Percentiles rank a stretch among this genome's conserved stretches.
phyloP scores from a whole-genome alignment of 2,888 invertebrate species.

The Watsonalla cultraria region DNA sequence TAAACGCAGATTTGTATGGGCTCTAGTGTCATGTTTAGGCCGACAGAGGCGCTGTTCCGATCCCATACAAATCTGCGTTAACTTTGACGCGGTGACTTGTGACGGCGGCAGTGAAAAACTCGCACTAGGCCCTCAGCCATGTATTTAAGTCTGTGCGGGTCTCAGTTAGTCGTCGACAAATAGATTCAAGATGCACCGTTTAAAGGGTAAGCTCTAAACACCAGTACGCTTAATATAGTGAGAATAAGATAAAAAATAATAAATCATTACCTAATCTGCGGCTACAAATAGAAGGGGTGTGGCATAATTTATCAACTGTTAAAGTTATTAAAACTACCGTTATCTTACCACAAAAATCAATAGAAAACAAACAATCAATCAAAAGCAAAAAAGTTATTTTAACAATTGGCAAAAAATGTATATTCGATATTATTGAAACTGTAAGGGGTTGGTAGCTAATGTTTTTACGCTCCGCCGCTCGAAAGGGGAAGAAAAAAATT shows the following conservation, averaged over 20 bases:
- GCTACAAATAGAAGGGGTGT: slow-evolving; percentile 49
- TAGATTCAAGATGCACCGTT: too few relatives aligned
- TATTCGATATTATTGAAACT: slow-evolving; percentile 40
- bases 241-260: neutral
- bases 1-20: too few relatives aligned
- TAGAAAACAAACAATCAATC: slow-evolving; percentile 55
- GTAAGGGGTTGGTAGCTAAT: slow-evolving; percentile 51
- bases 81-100: too few relatives aligned
- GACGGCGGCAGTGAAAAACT: too few relatives aligned
- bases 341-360: slow-evolving; percentile 60
- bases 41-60: too few relatives aligned
- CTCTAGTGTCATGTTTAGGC: too few relatives aligned
- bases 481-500: slow-evolving; percentile 47
- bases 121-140: too few relatives aligned
- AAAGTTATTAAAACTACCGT: slow-evolving; percentile 40
- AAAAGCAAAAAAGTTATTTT: slow-evolving; percentile 27
- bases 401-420: slow-evolving; percentile 36
- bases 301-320: slow-evolving; percentile 14
- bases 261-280: neutral
- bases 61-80: too few relatives aligned
- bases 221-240: too few relatives aligned
- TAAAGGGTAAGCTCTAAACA: too few relatives aligned
- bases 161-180: too few relatives aligned
- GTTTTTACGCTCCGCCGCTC: slow-evolving; percentile 51
- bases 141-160: too few relatives aligned